Conservation (phyloP, 2,113 vertebrate genomes). For the Riparia riparia region DNA sequence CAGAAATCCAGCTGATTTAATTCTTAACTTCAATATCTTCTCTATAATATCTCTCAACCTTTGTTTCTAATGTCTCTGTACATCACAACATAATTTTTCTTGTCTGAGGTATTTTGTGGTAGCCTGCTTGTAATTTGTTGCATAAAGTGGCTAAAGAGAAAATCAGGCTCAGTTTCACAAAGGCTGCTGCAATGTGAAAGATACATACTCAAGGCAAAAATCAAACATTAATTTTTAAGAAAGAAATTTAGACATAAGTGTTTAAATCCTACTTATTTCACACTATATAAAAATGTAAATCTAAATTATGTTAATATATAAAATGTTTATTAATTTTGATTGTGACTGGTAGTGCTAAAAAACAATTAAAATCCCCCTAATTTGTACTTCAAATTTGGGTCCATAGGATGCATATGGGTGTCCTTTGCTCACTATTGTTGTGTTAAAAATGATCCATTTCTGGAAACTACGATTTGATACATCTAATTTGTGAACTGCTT, state of each 20-base stretch:
- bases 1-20: not conserved
- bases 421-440: not conserved
- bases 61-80: not conserved
- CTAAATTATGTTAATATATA: not conserved
- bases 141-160: not conserved
- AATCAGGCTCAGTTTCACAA: not conserved
- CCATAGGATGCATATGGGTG: accelerated
- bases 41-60: not conserved
- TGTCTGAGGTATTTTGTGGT: not conserved
- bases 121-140: not conserved
- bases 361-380: not conserved
- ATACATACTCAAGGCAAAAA: not conserved
- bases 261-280: not conserved
- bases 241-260: not conserved
- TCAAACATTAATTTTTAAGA: not conserved
- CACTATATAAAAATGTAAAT: not conserved
- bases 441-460: not conserved
- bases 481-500: not conserved
- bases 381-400: not conserved
- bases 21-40: not conserved
- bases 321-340: not conserved
- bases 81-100: not conserved
- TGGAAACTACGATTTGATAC: not conserved
- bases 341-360: not conserved
- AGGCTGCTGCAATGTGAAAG: not conserved